These are phyloP conservation scores for Porites cylindrica DNA, from an alignment of 92 coral and sea anemone species.

Conservation along the genomic window DNA sequence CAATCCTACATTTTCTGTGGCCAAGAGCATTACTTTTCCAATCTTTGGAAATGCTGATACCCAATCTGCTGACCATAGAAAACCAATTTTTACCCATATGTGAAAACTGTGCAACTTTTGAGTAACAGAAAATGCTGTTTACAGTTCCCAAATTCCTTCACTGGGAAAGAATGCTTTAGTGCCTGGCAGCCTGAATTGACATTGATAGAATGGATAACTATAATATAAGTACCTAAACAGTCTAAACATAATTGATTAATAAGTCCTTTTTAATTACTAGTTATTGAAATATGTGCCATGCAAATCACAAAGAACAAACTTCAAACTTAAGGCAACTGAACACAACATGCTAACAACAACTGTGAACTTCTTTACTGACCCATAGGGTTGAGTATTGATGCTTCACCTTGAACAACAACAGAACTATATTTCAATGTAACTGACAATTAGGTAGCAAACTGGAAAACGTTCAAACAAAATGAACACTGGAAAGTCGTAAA, in stretches of 20 bases:
- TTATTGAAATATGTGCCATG: too few species aligned
- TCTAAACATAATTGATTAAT: too few species aligned
- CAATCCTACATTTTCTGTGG: not conserved
- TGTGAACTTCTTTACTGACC: too few species aligned
- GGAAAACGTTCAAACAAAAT: constrained; percentile 36
- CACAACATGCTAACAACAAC: too few species aligned
- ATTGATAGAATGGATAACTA: too few species aligned
- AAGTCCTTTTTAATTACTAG: too few species aligned
- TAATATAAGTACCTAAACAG: too few species aligned
- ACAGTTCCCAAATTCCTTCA: constrained; percentile 24
- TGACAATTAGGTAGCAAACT: constrained; percentile 43
- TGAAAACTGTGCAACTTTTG: constrained; percentile 41
- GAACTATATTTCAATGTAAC: constrained; percentile 48
- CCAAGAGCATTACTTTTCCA: constrained; percentile 29
- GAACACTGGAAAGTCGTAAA: not conserved
- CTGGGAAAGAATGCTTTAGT: not conserved
- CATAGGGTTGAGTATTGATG: too few species aligned
- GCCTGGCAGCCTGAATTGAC: too few species aligned
- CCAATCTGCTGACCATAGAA: constrained; percentile 43
- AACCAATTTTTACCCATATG: constrained; percentile 36
- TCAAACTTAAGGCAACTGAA: too few species aligned
- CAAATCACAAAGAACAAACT: too few species aligned
- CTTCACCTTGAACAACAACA: constrained; percentile 38
- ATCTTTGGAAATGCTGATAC: constrained; percentile 37
- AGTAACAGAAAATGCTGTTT: constrained; percentile 37